Evolutionary conservation across 2,888 invertebrate genomes (phyloP).

Genomic region (Pantelozetes paolii): DNA sequence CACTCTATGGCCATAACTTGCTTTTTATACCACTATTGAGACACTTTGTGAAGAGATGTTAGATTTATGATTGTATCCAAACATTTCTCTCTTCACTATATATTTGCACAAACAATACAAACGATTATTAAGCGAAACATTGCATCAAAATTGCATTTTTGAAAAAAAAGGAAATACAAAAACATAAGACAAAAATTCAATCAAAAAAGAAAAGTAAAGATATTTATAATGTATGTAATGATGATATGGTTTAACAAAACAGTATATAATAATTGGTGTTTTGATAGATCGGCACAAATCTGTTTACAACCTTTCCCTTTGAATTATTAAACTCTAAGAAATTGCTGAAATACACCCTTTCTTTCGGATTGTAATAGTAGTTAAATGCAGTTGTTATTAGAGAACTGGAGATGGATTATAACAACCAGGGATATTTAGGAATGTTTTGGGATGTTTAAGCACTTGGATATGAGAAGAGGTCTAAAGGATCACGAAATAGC

Average conservation of each 20-base stretch:
- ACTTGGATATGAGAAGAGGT: too few species aligned
- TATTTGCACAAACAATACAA: constrained; percentile 24
- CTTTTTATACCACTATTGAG: constrained; percentile 23
- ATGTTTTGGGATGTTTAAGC: too few species aligned
- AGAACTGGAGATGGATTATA: constrained; percentile 12
- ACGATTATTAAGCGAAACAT: constrained; percentile 13
- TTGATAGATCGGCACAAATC: constrained; percentile 15
- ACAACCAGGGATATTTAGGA: too few species aligned
- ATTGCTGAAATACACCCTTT: neutral
- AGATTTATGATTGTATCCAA: constrained; percentile 23
- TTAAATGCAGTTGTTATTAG: neutral
- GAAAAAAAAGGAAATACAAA: neutral
- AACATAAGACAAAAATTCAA: neutral
- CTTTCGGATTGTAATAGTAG: neutral
- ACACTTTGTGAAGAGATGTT: neutral
- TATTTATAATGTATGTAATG: constrained; percentile 1
- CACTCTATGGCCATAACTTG: neutral
- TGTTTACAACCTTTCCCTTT: neutral
- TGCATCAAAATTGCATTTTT: neutral
- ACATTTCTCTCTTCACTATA: constrained; percentile 7
- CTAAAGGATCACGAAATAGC: too few species aligned
- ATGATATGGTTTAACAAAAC: neutral
- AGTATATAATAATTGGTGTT: neutral
- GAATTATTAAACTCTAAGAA: neutral
- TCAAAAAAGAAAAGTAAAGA: neutral